Conservation (phyloP, 2,113 vertebrate genomes). For the Mesembrinibis cayennensis region DNA sequence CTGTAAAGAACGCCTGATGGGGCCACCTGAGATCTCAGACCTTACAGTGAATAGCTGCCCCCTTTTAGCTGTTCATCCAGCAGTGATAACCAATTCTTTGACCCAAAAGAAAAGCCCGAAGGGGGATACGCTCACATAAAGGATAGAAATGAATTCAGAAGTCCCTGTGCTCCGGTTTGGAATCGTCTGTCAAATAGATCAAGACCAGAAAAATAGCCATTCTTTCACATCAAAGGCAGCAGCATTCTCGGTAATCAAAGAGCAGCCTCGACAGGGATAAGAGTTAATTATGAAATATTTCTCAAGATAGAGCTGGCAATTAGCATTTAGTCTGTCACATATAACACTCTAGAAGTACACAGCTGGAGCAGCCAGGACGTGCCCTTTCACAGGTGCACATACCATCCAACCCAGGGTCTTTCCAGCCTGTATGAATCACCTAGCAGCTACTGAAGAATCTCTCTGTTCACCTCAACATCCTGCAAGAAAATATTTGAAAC, state of each 20-base stretch:
- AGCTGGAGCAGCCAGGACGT: neutral
- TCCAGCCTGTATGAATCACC: neutral
- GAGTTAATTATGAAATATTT: neutral
- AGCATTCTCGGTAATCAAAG: neutral
- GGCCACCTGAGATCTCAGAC: neutral
- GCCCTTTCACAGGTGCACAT: neutral
- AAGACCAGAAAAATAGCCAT: neutral
- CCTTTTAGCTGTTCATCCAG: neutral
- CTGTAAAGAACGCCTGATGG: neutral
- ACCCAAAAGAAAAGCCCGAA: neutral
- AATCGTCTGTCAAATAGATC: neutral
- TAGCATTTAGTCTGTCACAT: neutral
- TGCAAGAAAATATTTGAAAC: neutral
- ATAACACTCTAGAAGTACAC: neutral
- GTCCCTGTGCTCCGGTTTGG: neutral
- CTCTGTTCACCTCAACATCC: neutral
- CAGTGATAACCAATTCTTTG: neutral
- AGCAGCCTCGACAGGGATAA: neutral
- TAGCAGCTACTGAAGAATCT: neutral
- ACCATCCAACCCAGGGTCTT: neutral
- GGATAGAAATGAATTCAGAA: neutral
- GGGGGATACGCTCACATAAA: neutral
- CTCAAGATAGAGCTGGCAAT: neutral
- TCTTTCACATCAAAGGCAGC: neutral
- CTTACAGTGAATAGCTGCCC: neutral